phyloP scores from a whole-genome alignment of 2,113 vertebrate species.

The Tetrax tetrax region DNA sequence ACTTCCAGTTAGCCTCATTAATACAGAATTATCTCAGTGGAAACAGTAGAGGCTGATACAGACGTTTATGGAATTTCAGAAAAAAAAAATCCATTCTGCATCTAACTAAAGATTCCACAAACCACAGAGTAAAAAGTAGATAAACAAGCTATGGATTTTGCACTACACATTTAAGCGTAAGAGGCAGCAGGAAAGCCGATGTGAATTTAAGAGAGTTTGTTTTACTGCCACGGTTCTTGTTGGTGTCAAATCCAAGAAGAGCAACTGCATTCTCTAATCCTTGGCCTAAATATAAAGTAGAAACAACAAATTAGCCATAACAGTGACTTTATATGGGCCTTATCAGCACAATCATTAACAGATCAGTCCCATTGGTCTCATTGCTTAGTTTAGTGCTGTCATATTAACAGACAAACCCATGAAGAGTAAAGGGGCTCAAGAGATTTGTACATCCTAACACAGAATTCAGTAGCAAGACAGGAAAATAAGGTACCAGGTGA shows the following conservation, averaged over 20 bases:
- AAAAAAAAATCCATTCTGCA: background rate
- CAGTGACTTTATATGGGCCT: background rate
- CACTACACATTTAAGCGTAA: background rate
- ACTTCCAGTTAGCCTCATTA: constrained; percentile 37
- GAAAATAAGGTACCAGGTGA: background rate
- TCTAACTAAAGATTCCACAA: background rate
- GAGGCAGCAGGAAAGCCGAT: background rate
- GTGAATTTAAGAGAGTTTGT: background rate
- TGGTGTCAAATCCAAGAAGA: background rate
- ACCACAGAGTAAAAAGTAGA: background rate
- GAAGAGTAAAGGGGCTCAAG: background rate
- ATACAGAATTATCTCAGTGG: background rate
- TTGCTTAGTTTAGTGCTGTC: background rate
- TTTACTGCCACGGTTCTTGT: background rate
- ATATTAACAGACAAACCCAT: background rate
- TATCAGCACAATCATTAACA: background rate
- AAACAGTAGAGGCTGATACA: background rate
- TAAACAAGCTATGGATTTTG: background rate
- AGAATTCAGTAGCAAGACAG: background rate
- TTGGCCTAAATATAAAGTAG: background rate
- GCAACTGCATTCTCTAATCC: background rate
- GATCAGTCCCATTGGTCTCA: background rate
- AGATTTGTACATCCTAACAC: background rate
- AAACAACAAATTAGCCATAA: background rate
- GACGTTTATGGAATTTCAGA: background rate